phyloP scores from a whole-genome alignment of 2,113 vertebrate genomes.

The Scophthalmus maximus region DNA sequence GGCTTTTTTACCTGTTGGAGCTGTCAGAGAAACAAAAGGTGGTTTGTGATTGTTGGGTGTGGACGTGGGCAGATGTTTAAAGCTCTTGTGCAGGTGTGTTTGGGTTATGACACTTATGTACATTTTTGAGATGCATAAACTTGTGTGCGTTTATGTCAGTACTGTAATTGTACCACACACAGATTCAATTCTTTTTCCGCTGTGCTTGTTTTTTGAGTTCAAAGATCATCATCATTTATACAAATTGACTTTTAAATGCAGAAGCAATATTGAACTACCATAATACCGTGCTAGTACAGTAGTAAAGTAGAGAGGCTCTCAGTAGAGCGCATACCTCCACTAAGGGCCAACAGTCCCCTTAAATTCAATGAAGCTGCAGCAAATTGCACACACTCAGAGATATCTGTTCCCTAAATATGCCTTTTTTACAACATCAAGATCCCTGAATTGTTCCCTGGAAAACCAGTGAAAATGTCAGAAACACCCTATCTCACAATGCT shows the following conservation, averaged over 20 bases:
- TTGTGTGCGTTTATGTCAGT: slow-evolving; percentile 22
- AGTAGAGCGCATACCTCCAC: too few species aligned
- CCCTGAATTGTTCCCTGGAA: too few species aligned
- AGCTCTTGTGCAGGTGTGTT: slow-evolving; percentile 21
- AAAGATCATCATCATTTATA: not conserved
- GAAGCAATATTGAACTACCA: not conserved
- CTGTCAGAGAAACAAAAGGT: slow-evolving; percentile 46
- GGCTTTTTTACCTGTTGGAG: slow-evolving; percentile 65
- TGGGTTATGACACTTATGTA: slow-evolving; percentile 24
- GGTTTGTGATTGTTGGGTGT: slow-evolving; percentile 42
- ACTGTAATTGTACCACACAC: not conserved
- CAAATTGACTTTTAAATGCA: too few species aligned
- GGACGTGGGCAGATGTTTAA: slow-evolving; percentile 35
- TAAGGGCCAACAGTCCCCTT: too few species aligned
- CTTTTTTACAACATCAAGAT: too few species aligned
- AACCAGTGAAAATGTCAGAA: too few species aligned
- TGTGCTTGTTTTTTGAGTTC: not conserved
- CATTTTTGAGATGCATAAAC: slow-evolving; percentile 29
- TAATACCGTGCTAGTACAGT: too few species aligned
- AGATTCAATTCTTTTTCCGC: not conserved
- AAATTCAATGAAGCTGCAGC: too few species aligned
- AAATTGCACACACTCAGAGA: too few species aligned
- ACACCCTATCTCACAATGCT: too few species aligned
- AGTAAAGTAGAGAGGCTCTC: too few species aligned
- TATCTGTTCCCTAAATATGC: too few species aligned